Conservation (phyloP, 2,113 vertebrate species). For the Geococcyx californianus region DNA sequence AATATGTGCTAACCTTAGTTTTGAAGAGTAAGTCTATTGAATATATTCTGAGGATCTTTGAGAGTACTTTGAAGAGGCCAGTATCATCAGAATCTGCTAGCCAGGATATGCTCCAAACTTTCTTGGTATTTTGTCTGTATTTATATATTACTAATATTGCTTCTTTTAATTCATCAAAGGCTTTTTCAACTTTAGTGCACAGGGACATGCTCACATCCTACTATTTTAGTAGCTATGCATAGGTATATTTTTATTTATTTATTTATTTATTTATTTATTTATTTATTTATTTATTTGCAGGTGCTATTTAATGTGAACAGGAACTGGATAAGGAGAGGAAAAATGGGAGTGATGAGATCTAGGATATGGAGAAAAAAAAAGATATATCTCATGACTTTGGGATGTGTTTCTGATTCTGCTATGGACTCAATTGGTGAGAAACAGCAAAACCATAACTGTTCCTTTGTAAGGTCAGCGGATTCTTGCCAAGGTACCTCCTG, state of each 20-base stretch:
- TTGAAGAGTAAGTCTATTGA: not conserved
- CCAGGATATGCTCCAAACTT: not conserved
- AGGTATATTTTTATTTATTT: not conserved
- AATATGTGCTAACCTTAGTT: not conserved
- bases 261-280: not conserved
- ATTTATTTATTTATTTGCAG: not conserved
- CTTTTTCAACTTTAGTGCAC: constrained; percentile 1
- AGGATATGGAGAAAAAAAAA: not conserved
- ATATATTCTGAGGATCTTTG: constrained; percentile 18
- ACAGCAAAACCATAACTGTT: not conserved
- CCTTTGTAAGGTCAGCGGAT: not conserved
- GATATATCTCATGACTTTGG: not conserved
- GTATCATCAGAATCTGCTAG: not conserved
- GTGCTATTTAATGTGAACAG: not conserved
- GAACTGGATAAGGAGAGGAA: not conserved
- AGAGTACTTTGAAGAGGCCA: constrained; percentile 27
- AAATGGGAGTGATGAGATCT: not conserved
- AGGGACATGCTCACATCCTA: not conserved
- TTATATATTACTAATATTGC: constrained; percentile 45
- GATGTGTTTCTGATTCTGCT: not conserved
- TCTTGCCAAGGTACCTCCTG: not conserved
- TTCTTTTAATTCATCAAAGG: constrained; percentile 43
- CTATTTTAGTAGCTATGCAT: not conserved
- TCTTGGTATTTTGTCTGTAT: not conserved
- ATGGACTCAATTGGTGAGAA: not conserved